Evolutionary conservation across 23 tunicate genomes (phyloP).

Genomic region (Trididemnum clinides): DNA sequence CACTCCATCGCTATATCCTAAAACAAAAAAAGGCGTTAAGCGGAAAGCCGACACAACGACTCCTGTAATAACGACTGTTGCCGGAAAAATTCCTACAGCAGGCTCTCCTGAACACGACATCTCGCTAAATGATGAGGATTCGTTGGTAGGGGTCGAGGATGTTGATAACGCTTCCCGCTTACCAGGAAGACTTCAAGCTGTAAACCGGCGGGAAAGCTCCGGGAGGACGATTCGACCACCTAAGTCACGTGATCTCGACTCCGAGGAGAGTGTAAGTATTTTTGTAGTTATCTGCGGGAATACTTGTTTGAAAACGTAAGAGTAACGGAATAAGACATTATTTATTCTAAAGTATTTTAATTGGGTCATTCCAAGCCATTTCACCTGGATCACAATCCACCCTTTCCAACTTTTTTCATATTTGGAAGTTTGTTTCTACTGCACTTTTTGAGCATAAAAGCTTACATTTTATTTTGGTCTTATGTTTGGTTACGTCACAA

Average conservation of each 20-base stretch:
- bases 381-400: neutral
- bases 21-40: conserved; percentile 87
- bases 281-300: neutral
- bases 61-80: conserved; percentile 96
- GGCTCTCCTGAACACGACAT: conserved; percentile 72
- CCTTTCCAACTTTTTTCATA: neutral
- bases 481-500: neutral
- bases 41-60: conserved; percentile 98
- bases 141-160: conserved; percentile 48
- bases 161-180: conserved; percentile 38
- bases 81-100: conserved; percentile 81
- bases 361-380: conserved; percentile 6
- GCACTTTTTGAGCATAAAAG: neutral
- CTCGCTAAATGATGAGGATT: conserved; percentile 57
- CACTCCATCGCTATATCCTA: conserved; percentile 49
- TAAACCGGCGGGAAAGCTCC: conserved; percentile 70
- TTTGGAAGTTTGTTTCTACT: neutral
- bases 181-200: conserved; percentile 54
- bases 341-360: neutral
- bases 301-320: neutral
- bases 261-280: conserved; percentile 91
- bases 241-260: conserved; percentile 80
- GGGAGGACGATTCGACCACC: conserved; percentile 94
- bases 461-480: neutral
- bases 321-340: neutral